Evolutionary conservation across 2,888 invertebrate genomes (phyloP).

Genomic region (Drosophila parthenogenetica): DNA sequence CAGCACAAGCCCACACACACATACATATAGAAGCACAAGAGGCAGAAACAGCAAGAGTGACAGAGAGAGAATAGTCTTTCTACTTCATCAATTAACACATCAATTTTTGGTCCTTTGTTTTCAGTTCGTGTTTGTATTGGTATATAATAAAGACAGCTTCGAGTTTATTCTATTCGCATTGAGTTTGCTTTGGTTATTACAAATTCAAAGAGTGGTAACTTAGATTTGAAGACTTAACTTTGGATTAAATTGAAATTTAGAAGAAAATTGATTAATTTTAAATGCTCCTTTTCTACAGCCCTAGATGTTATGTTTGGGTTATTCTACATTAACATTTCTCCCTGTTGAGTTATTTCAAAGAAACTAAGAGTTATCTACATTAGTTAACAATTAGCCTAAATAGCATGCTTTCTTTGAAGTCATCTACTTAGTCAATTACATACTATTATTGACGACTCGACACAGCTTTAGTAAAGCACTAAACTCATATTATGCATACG

Average conservation of each 20-base stretch:
- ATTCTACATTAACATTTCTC: too few species aligned
- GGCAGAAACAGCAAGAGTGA: not conserved
- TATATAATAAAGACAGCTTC: slow-evolving; percentile 49
- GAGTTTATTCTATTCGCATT: slow-evolving; percentile 13
- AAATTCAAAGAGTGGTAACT: slow-evolving; percentile 12
- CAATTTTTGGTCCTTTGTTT: slow-evolving; percentile 46
- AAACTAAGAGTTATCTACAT: not conserved
- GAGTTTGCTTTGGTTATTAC: slow-evolving; percentile 2
- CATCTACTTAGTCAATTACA: not conserved
- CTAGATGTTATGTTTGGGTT: too few species aligned
- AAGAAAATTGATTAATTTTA: not conserved
- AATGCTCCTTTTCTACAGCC: too few species aligned
- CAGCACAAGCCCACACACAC: slow-evolving; percentile 33
- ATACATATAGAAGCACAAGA: not conserved
- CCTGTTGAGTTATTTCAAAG: not conserved
- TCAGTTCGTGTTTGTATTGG: slow-evolving; percentile 23
- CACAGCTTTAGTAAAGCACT: slow-evolving; percentile 22
- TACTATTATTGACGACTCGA: slow-evolving; percentile 29
- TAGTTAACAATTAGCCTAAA: not conserved
- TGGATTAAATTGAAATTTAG: not conserved
- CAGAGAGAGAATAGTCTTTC: slow-evolving; percentile 16
- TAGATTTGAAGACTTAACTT: not conserved
- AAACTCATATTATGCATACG: slow-evolving; percentile 48
- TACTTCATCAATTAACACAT: slow-evolving; percentile 72
- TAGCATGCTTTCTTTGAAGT: not conserved